Evolutionary conservation across 2,113 vertebrate species (phyloP).

Genomic region (Girardinichthys multiradiatus): DNA sequence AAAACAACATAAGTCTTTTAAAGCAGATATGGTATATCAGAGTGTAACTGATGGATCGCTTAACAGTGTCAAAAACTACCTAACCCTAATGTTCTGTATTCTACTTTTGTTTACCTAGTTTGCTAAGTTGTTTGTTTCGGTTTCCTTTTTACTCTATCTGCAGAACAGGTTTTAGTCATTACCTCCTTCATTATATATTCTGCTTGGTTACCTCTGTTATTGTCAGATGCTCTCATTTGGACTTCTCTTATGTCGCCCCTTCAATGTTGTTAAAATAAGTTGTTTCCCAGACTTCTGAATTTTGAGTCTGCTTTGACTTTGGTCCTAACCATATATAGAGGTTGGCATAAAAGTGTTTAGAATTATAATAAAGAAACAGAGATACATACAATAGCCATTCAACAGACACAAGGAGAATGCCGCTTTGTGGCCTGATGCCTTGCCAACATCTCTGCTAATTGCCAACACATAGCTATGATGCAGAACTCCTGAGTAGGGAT

Average conservation of each 20-base stretch:
- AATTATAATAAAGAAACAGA: slow-evolving; percentile 10
- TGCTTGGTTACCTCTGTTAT: background rate
- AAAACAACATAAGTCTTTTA: background rate
- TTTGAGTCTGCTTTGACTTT: background rate
- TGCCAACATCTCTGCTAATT: slow-evolving; percentile 78
- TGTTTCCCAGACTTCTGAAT: too few relatives aligned
- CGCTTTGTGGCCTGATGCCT: slow-evolving; percentile 55
- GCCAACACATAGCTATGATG: slow-evolving; percentile 76
- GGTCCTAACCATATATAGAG: background rate
- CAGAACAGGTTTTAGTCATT: background rate
- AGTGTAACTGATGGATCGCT: background rate
- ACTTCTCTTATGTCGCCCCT: too few relatives aligned
- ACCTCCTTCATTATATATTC: background rate
- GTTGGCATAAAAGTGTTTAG: background rate
- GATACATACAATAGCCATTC: slow-evolving; percentile 43
- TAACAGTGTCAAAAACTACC: background rate
- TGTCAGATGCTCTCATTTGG: background rate
- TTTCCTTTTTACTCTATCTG: background rate
- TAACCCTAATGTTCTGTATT: too few relatives aligned
- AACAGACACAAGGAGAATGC: slow-evolving; percentile 68
- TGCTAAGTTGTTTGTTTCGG: background rate
- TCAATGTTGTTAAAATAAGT: too few relatives aligned
- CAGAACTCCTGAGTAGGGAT: slow-evolving; percentile 76
- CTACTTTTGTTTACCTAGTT: too few relatives aligned
- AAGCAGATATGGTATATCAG: background rate